Base-by-base conservation (phyloP, 2,888 invertebrate genomes). In the Heliconius ethilla region DNA sequence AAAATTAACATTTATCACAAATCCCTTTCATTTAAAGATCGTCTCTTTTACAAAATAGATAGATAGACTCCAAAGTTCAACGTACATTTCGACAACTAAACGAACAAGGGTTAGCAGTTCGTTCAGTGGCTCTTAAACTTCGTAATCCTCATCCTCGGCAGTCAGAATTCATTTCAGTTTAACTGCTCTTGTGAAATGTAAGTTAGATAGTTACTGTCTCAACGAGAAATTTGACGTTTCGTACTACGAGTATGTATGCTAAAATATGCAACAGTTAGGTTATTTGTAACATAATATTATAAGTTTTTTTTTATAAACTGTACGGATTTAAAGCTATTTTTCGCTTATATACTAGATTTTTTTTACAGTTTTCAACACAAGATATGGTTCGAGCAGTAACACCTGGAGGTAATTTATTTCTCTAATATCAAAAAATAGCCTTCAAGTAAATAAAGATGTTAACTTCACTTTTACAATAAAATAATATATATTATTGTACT, bases 111-210 rank as follows among this genome's bases (percentile, higher is more conserved):
- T 81, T 78, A 76, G 33, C 79, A 81, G 75, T 76, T 78, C 75
- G 74, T 75, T 70, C 79, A 74, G 70, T 70, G 55, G 72, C 78
- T 69, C 76, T 81, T 70, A 79, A 78, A 79, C 79, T 81, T 79
- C 78, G 75, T 79, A 78, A 81, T 78, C 79, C 79, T 62, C 72
- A 67, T 72, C 45, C 76, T 74, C 37, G 74, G 74, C 73, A 77
- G 74, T 66, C 77, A 67, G 77, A 73, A 65, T 81, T 76, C 77
- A 76, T 81, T 79, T 78, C 74, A 74, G 77, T 77, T 78, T 79
- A 78, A 79, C 74, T 62, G 70, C 70, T 76, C 55, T 74, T 37
- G 67, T 67, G 55, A 63, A 62, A 63, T 74, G 27, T 63, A 63
- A 74, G 74, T 65, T 74, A 45, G 45, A 62, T 40, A 33, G 70